Evolutionary conservation across 2,113 vertebrate genomes (phyloP).

Genomic region (Sphaerodactylus townsendi): DNA sequence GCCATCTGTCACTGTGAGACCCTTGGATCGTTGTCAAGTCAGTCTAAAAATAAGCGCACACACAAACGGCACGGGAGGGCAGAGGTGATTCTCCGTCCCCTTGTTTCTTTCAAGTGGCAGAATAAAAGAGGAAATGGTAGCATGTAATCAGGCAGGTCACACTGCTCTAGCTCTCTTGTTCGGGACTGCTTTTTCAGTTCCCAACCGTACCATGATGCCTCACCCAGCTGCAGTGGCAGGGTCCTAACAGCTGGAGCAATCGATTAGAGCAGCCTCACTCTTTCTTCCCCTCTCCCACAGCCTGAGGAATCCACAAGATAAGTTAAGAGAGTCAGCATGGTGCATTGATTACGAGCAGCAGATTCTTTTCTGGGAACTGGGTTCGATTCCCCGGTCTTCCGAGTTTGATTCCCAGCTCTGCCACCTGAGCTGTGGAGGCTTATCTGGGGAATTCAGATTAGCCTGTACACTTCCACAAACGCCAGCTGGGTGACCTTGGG

Average conservation of each 20-base stretch:
- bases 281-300: conserved; percentile 35
- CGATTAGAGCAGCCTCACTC: conserved; percentile 71
- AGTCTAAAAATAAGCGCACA: conserved; percentile 92
- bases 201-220: neutral
- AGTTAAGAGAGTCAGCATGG: neutral
- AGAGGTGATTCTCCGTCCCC: conserved; percentile 80
- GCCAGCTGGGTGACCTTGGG: no score
- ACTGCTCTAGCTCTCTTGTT: neutral
- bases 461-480: no score
- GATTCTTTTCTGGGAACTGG: no score
- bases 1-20: conserved; percentile 97
- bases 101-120: conserved; percentile 77
- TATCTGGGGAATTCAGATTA: no score
- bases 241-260: conserved; percentile 66
- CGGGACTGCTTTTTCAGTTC: neutral
- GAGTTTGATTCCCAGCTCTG: no score
- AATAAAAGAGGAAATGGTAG: conserved; percentile 43
- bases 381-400: no score
- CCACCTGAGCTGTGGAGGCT: no score
- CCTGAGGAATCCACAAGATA: conserved; percentile 53
- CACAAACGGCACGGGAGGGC: conserved; percentile 84
- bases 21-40: conserved; percentile 92
- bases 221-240: conserved; percentile 37
- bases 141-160: conserved; percentile 33
- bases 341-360: no score